A percentile compares a stretch with the other conserved stretches of the same genome.
Evolutionary conservation across 2,113 vertebrate species (phyloP).

Genomic region (Anoura caudifer): DNA sequence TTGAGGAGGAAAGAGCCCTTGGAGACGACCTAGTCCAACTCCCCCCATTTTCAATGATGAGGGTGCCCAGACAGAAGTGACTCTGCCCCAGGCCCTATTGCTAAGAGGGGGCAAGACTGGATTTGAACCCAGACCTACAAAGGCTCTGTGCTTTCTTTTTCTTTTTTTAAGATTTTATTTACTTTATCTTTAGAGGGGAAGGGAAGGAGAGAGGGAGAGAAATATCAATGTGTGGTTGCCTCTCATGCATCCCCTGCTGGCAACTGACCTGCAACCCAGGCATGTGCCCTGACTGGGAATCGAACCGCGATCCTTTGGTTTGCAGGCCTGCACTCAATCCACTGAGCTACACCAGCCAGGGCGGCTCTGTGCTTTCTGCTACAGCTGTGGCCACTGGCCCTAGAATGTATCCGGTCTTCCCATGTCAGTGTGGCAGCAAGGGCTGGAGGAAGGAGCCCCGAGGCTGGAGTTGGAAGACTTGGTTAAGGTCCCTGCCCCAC

Average conservation of each 20-base stretch:
- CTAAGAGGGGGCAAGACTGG: neutral
- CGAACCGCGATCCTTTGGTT: too few species aligned
- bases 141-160: neutral
- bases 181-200: too few species aligned
- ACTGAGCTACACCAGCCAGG: too few species aligned
- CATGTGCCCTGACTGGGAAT: too few species aligned
- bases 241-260: too few species aligned
- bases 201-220: too few species aligned
- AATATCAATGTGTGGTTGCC: too few species aligned
- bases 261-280: too few species aligned
- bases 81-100: neutral
- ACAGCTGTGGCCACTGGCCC: neutral
- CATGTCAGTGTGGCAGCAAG: neutral
- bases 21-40: neutral
- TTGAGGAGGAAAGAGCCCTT: neutral
- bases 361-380: neutral
- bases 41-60: neutral
- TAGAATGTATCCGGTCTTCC: neutral
- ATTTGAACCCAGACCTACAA: neutral
- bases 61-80: neutral
- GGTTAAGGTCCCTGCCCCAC: neutral
- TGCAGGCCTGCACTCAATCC: too few species aligned
- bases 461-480: neutral
- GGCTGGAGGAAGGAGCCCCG: neutral
- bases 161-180: too few species aligned